A percentile compares a stretch with the other conserved stretches of the same genome.
Conservation (phyloP, 2,113 vertebrate genomes). For the Vulpes ferrilata region DNA sequence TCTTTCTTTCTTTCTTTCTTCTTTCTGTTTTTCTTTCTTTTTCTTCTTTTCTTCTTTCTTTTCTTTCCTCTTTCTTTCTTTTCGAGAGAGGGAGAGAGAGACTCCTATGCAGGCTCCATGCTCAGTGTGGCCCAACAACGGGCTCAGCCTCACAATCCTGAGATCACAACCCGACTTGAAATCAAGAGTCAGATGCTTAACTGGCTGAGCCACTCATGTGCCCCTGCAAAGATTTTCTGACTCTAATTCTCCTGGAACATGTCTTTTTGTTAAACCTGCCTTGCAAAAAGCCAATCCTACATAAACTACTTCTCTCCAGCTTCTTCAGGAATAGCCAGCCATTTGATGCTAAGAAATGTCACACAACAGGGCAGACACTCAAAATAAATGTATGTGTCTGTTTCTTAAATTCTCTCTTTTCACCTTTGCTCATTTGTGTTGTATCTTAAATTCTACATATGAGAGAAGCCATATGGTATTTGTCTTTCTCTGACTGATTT, state of each 20-base stretch:
- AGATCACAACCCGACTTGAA: too few relatives aligned
- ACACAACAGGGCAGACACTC: not conserved
- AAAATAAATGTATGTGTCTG: not conserved
- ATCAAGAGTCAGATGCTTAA: too few relatives aligned
- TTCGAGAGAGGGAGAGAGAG: too few relatives aligned
- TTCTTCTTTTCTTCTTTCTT: too few relatives aligned
- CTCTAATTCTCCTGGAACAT: not conserved
- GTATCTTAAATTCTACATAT: not conserved
- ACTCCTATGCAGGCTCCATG: too few relatives aligned
- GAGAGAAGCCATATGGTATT: not conserved
- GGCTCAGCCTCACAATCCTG: too few relatives aligned
- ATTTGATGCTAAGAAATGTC: not conserved
- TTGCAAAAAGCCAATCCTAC: not conserved
- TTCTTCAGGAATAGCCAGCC: not conserved
- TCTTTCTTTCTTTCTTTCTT: too few relatives aligned
- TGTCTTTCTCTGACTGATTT: not conserved
- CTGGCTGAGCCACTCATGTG: too few relatives aligned
- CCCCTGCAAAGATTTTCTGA: not conserved
- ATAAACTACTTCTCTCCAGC: not conserved
- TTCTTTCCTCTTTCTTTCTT: too few relatives aligned
- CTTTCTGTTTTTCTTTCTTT: too few relatives aligned
- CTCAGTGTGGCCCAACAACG: too few relatives aligned
- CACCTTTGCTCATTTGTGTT: not conserved
- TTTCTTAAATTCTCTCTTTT: not conserved
- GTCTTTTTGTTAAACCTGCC: not conserved